Percentiles rank a stretch among this genome's conserved stretches.
Evolutionary conservation across 1,140 invertebrate genomes (phyloP).

Genomic region (Medauroidea extradentata): DNA sequence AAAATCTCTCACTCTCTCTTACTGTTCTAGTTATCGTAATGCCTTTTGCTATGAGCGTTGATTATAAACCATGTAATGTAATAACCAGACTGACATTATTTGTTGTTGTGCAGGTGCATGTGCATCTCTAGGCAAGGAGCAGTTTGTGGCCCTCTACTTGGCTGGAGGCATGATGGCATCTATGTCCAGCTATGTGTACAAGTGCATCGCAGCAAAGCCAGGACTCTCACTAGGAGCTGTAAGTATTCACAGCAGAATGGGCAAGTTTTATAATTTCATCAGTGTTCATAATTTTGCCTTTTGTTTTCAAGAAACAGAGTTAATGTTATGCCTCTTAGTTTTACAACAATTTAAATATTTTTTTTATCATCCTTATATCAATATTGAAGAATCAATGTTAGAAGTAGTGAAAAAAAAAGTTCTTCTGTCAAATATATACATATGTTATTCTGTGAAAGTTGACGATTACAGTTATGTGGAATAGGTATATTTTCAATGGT

Average conservation of each 20-base stretch:
- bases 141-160: constrained; percentile 88
- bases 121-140: constrained; percentile 82
- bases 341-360: background rate
- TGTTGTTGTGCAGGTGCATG: constrained; percentile 48
- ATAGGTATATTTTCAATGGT: no score
- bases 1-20: no score
- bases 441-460: no score
- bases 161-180: constrained; percentile 84
- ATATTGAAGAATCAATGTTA: background rate
- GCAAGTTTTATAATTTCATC: background rate
- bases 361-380: background rate
- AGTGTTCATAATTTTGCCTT: background rate
- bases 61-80: no score
- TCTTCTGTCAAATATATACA: no score
- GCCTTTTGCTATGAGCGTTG: no score
- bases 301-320: background rate
- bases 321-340: background rate
- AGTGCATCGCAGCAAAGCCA: constrained; percentile 59
- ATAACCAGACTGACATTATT: no score
- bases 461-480: no score
- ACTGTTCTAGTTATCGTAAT: no score
- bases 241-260: constrained; percentile 42
- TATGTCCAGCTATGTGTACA: constrained; percentile 77
- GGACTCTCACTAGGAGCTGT: constrained; percentile 87
- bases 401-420: no score